phyloP scores from a whole-genome alignment of 2,888 invertebrate species.

The Acleris laterana region DNA sequence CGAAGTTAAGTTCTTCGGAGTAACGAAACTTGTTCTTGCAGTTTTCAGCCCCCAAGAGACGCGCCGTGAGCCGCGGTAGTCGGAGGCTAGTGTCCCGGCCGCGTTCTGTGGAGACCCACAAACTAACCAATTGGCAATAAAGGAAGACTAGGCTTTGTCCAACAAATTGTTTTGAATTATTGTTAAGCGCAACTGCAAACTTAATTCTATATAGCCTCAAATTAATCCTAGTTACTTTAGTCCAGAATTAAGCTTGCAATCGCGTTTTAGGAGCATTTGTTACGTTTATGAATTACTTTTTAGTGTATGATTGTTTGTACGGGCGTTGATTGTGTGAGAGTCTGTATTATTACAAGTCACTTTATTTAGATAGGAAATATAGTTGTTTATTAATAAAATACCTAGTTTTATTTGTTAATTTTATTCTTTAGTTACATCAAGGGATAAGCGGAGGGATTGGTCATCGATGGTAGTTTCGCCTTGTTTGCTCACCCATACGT shows the following conservation, averaged over 20 bases:
- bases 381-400: constrained; percentile 63
- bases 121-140: too few relatives aligned
- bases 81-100: neutral
- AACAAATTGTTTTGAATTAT: constrained; percentile 19
- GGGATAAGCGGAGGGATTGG: constrained; percentile 39
- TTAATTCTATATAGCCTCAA: constrained; percentile 6
- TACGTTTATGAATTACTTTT: constrained; percentile 56
- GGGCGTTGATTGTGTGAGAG: constrained; percentile 49
- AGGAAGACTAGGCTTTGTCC: neutral
- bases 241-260: constrained; percentile 13
- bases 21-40: constrained; percentile 39
- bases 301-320: constrained; percentile 59
- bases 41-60: constrained; percentile 35
- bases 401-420: constrained; percentile 55
- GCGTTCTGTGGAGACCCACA: too few relatives aligned
- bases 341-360: constrained; percentile 61
- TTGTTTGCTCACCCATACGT: constrained; percentile 58
- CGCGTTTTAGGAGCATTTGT: constrained; percentile 39
- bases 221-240: constrained; percentile 14
- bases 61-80: constrained; percentile 4
- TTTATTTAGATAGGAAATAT: constrained; percentile 71
- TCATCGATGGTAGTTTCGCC: constrained; percentile 40
- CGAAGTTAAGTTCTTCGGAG: too few relatives aligned
- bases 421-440: constrained; percentile 19
- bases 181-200: constrained; percentile 25